Base-by-base conservation (phyloP, 30 jellyfish, hydroid and myxozoan species). In the Chrysaora quinquecirrha region DNA sequence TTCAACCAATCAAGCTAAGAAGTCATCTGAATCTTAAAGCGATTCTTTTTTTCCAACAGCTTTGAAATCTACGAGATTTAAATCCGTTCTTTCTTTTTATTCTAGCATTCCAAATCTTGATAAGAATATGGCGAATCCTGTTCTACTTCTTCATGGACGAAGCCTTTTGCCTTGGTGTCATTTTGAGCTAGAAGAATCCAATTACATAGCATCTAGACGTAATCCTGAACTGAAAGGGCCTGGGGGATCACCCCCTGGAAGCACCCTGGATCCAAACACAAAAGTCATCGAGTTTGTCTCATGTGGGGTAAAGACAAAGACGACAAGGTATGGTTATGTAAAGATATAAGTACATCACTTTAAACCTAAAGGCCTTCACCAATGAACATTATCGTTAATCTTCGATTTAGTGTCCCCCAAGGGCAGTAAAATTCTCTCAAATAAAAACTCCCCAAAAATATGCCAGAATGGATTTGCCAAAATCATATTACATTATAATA, bases 151-250 rank as follows among this genome's bases (percentile, higher is more conserved):
- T 23, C 86, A 65, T 21, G 97, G 98, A 1, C 84, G 87, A 23
- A 92, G 98, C 56, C 34, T 78, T 65, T 54, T 92, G 67, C 98
- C 98, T 19, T 92, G 98, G 98, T 92, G 98, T 75, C 98, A 92
- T 69, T 92, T 92, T 76, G 98, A 92, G 61, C 78, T 92, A 23
- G 89, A 81, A 34, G 98, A 86, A 65, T 84, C 96, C 25, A 32
- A 87, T 56, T 92, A 92, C 83, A 92, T 92, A 30, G 64, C 81
- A 48, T 58, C 89, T 24, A 60, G 97, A 56, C 91, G 98, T 19
- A 92, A 92, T 66, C 98, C 98, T 19, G 98, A 92, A 71, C 76
- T 85, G 64, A 84, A 84, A 25, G 98, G 98, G 2, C 96, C 96
- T 14, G 90, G 81, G n/a, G 96, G 96, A 10, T 73, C 94, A 21